phyloP scores from a whole-genome alignment of 2,113 vertebrate genomes.

The Burhinus bistriatus region DNA sequence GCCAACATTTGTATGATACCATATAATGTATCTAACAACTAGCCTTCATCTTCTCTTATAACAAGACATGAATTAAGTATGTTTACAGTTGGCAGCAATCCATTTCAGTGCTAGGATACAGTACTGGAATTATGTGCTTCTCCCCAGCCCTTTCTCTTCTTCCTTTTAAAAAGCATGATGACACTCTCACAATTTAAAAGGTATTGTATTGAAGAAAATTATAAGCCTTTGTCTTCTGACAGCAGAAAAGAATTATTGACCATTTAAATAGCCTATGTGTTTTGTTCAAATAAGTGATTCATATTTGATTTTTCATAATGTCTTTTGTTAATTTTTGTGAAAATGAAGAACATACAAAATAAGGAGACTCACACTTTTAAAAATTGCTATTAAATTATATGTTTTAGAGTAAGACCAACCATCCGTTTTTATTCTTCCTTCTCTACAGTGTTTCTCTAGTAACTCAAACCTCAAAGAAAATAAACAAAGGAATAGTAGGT shows the following conservation, averaged over 20 bases:
- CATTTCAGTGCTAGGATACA: slow-evolving; percentile 2
- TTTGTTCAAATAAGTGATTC: slow-evolving; percentile 69
- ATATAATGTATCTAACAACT: not conserved
- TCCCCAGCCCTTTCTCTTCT: not conserved
- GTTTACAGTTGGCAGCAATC: slow-evolving; percentile 46
- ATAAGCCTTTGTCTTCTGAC: slow-evolving; percentile 70
- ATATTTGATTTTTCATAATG: slow-evolving; percentile 54
- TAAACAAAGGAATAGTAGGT: not conserved
- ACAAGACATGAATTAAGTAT: slow-evolving; percentile 53
- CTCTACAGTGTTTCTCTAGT: not conserved
- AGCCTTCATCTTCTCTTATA: slow-evolving; percentile 24
- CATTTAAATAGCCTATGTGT: slow-evolving; percentile 58
- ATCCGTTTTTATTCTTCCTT: not conserved
- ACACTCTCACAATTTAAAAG: slow-evolving; percentile 63
- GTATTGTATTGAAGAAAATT: slow-evolving; percentile 62
- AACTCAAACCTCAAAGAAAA: not conserved
- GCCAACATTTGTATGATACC: not conserved
- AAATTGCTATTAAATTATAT: slow-evolving; percentile 52
- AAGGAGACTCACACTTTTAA: not conserved
- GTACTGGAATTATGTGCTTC: slow-evolving; percentile 34
- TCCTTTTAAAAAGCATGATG: slow-evolving; percentile 49
- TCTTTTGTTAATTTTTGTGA: slow-evolving; percentile 55
- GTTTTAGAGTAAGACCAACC: slow-evolving; percentile 25
- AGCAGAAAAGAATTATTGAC: slow-evolving; percentile 64
- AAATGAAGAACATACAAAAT: slow-evolving; percentile 44